These are phyloP conservation scores for Choloepus hoffmanni DNA, from an alignment of 2,113 vertebrate genomes.

Conservation along the genomic window DNA sequence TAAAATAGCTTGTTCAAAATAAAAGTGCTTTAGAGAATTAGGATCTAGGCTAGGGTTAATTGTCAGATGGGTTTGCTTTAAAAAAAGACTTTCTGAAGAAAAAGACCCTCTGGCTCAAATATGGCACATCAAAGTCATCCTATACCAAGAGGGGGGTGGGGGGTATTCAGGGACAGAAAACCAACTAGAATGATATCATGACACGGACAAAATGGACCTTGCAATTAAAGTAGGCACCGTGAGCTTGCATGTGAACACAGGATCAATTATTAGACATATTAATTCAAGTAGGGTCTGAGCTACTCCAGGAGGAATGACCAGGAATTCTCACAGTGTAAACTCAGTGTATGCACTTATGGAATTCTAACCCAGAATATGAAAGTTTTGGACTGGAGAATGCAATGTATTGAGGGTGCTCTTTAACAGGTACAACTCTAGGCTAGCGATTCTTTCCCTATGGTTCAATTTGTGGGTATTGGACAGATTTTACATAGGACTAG, in stretches of 20 bases:
- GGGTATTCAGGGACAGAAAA: background rate
- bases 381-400: background rate
- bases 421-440: background rate
- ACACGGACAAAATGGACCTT: background rate
- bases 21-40: background rate
- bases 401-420: background rate
- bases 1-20: background rate
- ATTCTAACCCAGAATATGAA: background rate
- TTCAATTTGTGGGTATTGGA: background rate
- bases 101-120: background rate
- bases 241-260: background rate
- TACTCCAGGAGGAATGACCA: background rate
- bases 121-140: background rate
- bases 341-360: background rate
- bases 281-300: background rate
- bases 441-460: background rate
- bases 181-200: background rate
- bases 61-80: background rate
- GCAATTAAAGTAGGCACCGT: background rate
- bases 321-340: background rate
- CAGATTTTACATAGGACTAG: background rate
- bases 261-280: background rate
- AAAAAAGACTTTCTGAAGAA: background rate
- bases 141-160: background rate
- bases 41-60: background rate